Percentiles rank a stretch among this genome's conserved stretches.
phyloP scores from a whole-genome alignment of 2,113 vertebrate species.

The Prolemur simus region DNA sequence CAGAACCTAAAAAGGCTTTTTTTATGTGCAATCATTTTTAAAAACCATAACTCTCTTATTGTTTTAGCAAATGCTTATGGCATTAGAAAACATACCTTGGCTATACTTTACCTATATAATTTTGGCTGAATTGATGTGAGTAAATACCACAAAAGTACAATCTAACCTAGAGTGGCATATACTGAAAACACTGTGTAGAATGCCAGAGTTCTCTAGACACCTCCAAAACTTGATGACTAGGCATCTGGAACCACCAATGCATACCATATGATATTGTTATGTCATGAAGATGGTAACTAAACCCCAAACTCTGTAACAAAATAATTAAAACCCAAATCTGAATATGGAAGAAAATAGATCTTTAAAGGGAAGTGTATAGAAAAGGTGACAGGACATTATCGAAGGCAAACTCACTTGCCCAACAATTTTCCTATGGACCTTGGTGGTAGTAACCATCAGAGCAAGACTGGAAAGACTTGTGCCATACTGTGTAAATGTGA shows the following conservation, averaged over 20 bases:
- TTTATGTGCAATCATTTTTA: constrained; percentile 1
- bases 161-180: not conserved
- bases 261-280: not conserved
- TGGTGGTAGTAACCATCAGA: not conserved
- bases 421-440: not conserved
- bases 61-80: not conserved
- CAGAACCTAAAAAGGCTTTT: not conserved
- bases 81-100: not conserved
- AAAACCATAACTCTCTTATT: not conserved
- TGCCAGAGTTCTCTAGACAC: not conserved
- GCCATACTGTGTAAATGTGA: not conserved
- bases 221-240: not conserved
- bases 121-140: not conserved
- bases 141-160: not conserved
- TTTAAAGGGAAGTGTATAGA: not conserved
- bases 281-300: not conserved
- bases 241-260: not conserved
- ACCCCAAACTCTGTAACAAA: not conserved
- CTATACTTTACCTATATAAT: constrained; percentile 10
- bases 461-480: not conserved
- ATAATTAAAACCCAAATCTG: constrained; percentile 13
- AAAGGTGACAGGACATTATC: not conserved
- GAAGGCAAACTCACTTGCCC: not conserved
- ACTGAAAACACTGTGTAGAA: not conserved
- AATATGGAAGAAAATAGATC: not conserved